phyloP scores from a whole-genome alignment of 2,113 vertebrate species.

The Bos javanicus region DNA sequence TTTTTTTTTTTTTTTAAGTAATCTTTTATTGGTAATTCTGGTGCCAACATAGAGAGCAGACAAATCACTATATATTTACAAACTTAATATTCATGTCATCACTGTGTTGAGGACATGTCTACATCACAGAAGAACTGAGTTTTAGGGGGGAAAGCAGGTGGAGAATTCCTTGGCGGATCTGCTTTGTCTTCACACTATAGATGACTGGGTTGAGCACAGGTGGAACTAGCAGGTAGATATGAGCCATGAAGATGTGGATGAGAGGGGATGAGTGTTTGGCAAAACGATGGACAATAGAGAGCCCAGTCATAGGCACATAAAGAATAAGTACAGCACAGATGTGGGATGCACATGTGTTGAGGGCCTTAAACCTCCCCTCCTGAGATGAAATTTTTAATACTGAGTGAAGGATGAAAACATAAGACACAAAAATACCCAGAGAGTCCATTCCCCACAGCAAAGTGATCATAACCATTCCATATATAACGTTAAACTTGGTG shows the following conservation, averaged over 20 bases:
- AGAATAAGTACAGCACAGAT: no score
- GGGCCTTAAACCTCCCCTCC: no score
- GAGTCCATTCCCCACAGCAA: conserved; percentile 56
- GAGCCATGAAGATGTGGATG: conserved; percentile 42
- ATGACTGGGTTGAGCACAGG: conserved; percentile 47
- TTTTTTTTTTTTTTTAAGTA: not conserved
- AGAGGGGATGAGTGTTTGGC: conserved; percentile 16
- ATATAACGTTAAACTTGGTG: not conserved
- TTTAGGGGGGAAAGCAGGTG: not conserved
- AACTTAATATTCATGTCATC: not conserved
- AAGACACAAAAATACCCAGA: conserved; percentile 53
- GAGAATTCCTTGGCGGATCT: conserved; percentile 36
- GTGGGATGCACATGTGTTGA: no score
- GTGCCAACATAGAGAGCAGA: not conserved
- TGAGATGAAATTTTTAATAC: no score
- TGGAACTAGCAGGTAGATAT: conserved; percentile 46
- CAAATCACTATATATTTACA: not conserved
- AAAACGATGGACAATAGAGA: no score
- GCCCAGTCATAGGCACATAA: no score
- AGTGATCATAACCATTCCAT: conserved; percentile 33
- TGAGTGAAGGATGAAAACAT: not conserved
- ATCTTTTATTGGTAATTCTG: not conserved
- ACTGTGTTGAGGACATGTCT: not conserved
- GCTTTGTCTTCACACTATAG: conserved; percentile 5
- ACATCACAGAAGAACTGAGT: not conserved